Conservation (phyloP, 2,113 vertebrate species). For the Sylvia atricapilla region DNA sequence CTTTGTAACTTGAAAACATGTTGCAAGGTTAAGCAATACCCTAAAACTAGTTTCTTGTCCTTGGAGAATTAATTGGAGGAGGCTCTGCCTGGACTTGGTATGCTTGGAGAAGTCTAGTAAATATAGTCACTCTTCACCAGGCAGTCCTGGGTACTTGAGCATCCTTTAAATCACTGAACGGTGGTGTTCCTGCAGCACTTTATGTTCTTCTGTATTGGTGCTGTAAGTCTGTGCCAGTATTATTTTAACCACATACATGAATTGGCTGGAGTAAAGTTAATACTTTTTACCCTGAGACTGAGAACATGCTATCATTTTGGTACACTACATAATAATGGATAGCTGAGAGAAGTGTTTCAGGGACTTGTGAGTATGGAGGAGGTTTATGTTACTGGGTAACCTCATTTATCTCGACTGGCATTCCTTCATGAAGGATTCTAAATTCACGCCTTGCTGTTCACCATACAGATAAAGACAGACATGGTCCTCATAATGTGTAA, state of each 20-base stretch:
- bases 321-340: neutral
- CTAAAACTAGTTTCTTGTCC: neutral
- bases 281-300: neutral
- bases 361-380: neutral
- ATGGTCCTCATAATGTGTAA: constrained; percentile 90
- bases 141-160: neutral
- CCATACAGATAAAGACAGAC: constrained; percentile 89
- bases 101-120: neutral
- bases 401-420: neutral
- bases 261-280: neutral
- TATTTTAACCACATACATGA: neutral
- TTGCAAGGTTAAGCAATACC: neutral
- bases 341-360: neutral
- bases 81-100: neutral
- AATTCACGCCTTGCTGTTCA: neutral
- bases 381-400: neutral
- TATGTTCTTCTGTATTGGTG: neutral
- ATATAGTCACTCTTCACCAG: neutral
- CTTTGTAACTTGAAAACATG: neutral
- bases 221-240: neutral
- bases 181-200: neutral
- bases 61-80: neutral
- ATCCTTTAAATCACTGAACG: neutral
- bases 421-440: neutral
- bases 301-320: accelerated